phyloP scores from a whole-genome alignment of 1,140 invertebrate genomes.

The Myzus persicae region DNA sequence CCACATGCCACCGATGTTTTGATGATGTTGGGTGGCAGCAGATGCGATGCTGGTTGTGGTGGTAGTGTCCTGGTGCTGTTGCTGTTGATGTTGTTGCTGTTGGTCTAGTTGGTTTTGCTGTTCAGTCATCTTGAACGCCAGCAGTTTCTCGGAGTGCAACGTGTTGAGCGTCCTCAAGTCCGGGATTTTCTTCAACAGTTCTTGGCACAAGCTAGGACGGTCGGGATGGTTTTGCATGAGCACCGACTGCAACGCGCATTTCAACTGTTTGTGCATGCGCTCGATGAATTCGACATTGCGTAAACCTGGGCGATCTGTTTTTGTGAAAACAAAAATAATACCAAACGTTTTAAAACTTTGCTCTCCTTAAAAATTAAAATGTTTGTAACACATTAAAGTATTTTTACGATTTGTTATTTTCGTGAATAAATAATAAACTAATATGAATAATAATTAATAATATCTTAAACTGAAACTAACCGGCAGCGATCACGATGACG shows the following conservation, averaged over 20 bases:
- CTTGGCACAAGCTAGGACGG: slow-evolving; percentile 80
- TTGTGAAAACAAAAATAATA: slow-evolving; percentile 61
- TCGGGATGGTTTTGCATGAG: slow-evolving; percentile 85
- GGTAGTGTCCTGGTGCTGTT: slow-evolving; percentile 60
- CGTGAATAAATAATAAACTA: not conserved
- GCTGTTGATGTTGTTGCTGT: slow-evolving; percentile 62
- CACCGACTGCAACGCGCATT: slow-evolving; percentile 84
- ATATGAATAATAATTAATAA: not conserved
- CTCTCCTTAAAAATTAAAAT: not conserved
- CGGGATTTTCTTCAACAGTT: slow-evolving; percentile 92
- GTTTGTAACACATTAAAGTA: not conserved
- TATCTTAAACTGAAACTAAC: slow-evolving; percentile 64
- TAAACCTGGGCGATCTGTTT: slow-evolving; percentile 85
- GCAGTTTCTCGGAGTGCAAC: slow-evolving; percentile 92
- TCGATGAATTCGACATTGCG: slow-evolving; percentile 91
- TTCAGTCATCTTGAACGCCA: slow-evolving; percentile 91
- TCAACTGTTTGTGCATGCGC: slow-evolving; percentile 89
- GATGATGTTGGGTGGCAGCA: slow-evolving; percentile 7
- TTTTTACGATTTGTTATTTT: not conserved
- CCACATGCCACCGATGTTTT: slow-evolving; percentile 67
- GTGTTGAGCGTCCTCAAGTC: slow-evolving; percentile 95
- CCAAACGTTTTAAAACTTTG: slow-evolving; percentile 60
- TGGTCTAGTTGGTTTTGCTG: slow-evolving; percentile 76
- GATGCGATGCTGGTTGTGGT: slow-evolving; percentile 60
- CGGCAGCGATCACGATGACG: slow-evolving; percentile 91